Base-by-base conservation (phyloP, 2,797 vertebrate genomes). In the Coreius guichenoti region DNA sequence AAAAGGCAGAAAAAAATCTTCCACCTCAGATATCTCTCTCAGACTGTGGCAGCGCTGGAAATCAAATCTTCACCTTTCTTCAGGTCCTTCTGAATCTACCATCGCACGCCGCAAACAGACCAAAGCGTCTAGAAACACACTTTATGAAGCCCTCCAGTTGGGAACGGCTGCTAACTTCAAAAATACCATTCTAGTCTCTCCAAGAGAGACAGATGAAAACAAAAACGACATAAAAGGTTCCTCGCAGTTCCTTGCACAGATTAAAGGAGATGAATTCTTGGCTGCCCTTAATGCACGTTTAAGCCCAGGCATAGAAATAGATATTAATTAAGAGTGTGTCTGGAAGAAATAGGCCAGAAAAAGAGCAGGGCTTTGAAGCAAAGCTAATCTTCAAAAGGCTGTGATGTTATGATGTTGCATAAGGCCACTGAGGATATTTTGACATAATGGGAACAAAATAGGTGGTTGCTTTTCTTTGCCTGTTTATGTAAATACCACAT, bases 391-490 rank as follows among this genome's bases (percentile, higher is more conserved):
- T 89, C 75, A 85, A 76, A 89, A 83, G 80, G 77, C 76, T 84
- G 80, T 80, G 77, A 89, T 86, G 74, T 85, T 88, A 63, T 89
- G 85, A 90, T 87, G 88, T 86, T 89, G 86, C 79, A 65, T 86
- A 89, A 88, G 89, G 80, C 83, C 80, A 73, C 21, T 21, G 54
- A 85, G 79, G 86, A 90, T 87, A 82, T 89, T 89, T 90, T 88
- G 89, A 90, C 88, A 88, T 90, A 88, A 90, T 88, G 87, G 82
- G 88, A 89, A 86, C 88, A 90, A 84, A 90, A 89, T 90, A 88
- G 87, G 83, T 78, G 79, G 83, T 79, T 85, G 80, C 70, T 78
- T 77, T 80, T 73, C 33, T 78, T 84, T 80, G 54, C 76, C 85
- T 86, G 77, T 89, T 89, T 89, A 89, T 82, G 83, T 86, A 89